Percentiles rank a stretch among this genome's conserved stretches.
Conservation (phyloP, 2,888 invertebrate genomes). For the Himalopsyche anomala region DNA sequence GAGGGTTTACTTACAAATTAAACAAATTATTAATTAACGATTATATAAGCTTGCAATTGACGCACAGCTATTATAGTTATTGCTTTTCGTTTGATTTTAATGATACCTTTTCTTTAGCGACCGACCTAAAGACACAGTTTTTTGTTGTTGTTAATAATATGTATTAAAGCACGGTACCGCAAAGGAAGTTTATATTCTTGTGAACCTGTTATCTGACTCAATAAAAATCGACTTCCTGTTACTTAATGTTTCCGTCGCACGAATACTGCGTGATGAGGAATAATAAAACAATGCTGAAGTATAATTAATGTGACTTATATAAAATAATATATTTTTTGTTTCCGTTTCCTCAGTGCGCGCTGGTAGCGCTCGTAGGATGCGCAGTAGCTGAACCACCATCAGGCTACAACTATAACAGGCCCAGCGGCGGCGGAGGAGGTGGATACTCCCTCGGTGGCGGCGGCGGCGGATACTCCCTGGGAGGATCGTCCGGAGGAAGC, state of each 20-base stretch:
- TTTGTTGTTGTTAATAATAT: not conserved
- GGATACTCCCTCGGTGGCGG: constrained; percentile 70
- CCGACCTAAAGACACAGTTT: not conserved
- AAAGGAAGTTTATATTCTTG: not conserved
- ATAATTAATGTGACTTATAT: not conserved
- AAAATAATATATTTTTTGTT: not conserved
- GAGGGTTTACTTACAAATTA: too few species aligned
- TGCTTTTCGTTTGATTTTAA: too few species aligned
- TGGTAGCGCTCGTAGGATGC: constrained; percentile 86
- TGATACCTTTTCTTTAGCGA: too few species aligned
- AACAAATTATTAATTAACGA: too few species aligned
- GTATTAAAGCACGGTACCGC: too few species aligned
- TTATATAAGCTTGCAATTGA: too few species aligned
- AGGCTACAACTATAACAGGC: constrained; percentile 86
- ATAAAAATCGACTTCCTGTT: not conserved
- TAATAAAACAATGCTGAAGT: not conserved
- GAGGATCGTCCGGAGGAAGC: constrained; percentile 69
- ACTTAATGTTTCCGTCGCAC: not conserved
- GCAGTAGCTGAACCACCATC: constrained; percentile 86
- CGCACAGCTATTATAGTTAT: too few species aligned
- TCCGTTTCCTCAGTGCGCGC: constrained; percentile 83
- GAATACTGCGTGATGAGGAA: not conserved
- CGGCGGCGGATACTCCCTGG: constrained; percentile 77
- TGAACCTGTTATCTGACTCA: not conserved
- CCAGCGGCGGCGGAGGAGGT: constrained; percentile 74